Conservation (phyloP, 2,797 vertebrate genomes). For the Acrossocheilus fasciatus region DNA sequence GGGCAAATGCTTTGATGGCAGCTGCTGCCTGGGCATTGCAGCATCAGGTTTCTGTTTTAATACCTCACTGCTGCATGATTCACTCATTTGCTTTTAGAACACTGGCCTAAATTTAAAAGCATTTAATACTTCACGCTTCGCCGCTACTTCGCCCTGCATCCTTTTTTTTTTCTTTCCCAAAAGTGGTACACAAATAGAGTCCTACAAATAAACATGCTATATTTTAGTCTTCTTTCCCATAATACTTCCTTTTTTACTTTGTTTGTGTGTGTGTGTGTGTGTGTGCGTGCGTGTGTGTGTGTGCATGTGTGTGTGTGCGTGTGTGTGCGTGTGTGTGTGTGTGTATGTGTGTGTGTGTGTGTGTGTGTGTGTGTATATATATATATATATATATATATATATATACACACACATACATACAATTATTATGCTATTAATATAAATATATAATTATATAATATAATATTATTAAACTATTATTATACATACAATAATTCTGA, state of each 20-base stretch:
- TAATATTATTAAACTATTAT: no score
- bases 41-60: constrained; percentile 86
- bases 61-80: constrained; percentile 85
- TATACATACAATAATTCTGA: no score
- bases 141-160: constrained; percentile 35
- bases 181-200: constrained; percentile 52
- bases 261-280: no score
- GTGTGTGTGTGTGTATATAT: no score
- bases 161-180: background rate
- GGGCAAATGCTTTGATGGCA: constrained; percentile 85
- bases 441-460: no score
- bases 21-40: constrained; percentile 84
- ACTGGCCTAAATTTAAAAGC: constrained; percentile 90
- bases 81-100: constrained; percentile 92
- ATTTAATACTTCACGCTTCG: constrained; percentile 76
- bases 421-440: no score
- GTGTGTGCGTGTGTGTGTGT: no score
- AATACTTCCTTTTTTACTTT: background rate
- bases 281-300: background rate
- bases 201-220: background rate
- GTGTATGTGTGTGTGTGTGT: no score
- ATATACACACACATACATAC: no score
- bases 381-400: no score
- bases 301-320: no score
- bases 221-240: background rate